Evolutionary conservation across 2,797 vertebrate species (phyloP).

Genomic region (Silurus aristotelis): DNA sequence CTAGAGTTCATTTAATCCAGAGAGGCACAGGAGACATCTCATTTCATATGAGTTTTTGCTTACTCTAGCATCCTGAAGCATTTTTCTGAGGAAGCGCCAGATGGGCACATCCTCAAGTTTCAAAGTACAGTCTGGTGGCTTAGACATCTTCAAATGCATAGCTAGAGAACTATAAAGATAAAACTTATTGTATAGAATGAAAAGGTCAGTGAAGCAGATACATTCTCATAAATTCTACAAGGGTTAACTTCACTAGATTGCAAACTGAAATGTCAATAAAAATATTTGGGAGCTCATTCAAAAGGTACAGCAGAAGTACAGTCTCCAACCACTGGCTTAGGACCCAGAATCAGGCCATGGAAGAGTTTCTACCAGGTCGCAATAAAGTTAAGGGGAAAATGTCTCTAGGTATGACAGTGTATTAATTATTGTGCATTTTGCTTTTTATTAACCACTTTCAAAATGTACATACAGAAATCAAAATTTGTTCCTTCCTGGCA

Average conservation of each 20-base stretch:
- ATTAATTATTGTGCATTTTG: no score
- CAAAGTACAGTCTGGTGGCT: neutral
- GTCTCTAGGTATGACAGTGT: no score
- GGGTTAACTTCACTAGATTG: neutral
- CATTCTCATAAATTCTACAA: neutral
- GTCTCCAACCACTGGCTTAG: neutral
- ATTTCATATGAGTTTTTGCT: neutral
- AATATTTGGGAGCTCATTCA: neutral
- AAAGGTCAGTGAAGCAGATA: neutral
- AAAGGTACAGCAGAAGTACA: neutral
- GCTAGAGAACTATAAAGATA: neutral
- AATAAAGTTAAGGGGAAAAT: no score
- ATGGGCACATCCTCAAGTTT: neutral
- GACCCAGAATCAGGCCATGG: no score
- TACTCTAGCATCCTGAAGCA: neutral
- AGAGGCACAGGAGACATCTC: neutral
- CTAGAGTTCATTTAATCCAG: neutral
- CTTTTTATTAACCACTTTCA: no score
- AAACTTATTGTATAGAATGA: neutral
- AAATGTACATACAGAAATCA: no score
- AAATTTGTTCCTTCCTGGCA: no score
- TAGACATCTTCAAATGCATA: neutral
- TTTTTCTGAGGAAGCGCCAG: neutral
- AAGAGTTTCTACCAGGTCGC: no score
- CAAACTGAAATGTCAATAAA: neutral